phyloP scores from a whole-genome alignment of 1,140 invertebrate genomes.

The Lepidotrigona ventralis region DNA sequence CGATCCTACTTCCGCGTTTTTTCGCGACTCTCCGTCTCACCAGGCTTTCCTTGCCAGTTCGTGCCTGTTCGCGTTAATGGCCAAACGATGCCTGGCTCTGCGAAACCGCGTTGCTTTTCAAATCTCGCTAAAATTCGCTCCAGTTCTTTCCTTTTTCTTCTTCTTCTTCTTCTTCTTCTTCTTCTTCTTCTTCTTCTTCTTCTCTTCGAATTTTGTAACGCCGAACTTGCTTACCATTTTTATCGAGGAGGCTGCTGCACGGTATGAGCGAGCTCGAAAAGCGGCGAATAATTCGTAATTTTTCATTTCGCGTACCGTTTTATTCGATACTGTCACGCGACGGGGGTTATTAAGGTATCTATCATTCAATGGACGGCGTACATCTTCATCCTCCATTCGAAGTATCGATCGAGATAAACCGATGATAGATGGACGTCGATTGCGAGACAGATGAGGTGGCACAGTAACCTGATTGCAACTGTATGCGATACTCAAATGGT shows the following conservation, averaged over 20 bases:
- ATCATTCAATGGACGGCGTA: background rate
- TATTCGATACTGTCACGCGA: background rate
- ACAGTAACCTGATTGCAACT: background rate
- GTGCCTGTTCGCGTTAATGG: conserved; percentile 48
- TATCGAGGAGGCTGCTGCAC: too few species aligned
- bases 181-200: background rate
- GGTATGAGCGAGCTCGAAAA: too few species aligned
- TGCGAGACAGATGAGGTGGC: background rate
- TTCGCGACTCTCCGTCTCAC: background rate
- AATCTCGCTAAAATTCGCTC: conserved; percentile 36
- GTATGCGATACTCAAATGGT: too few species aligned
- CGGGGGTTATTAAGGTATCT: background rate
- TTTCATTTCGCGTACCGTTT: background rate
- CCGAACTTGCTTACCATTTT: too few species aligned
- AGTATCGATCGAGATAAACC: background rate
- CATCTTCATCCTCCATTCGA: too few species aligned
- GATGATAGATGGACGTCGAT: background rate
- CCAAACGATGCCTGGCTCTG: conserved; percentile 38
- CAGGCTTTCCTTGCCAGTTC: conserved; percentile 20
- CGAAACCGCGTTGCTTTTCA: conserved; percentile 17
- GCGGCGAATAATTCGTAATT: background rate
- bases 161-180: background rate
- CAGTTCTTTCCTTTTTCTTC: background rate
- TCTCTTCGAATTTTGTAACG: background rate
- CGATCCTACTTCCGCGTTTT: background rate